A percentile compares a stretch with the other conserved stretches of the same genome.
Conservation (phyloP, 2,888 invertebrate genomes). For the Drosophila peninsularis region DNA sequence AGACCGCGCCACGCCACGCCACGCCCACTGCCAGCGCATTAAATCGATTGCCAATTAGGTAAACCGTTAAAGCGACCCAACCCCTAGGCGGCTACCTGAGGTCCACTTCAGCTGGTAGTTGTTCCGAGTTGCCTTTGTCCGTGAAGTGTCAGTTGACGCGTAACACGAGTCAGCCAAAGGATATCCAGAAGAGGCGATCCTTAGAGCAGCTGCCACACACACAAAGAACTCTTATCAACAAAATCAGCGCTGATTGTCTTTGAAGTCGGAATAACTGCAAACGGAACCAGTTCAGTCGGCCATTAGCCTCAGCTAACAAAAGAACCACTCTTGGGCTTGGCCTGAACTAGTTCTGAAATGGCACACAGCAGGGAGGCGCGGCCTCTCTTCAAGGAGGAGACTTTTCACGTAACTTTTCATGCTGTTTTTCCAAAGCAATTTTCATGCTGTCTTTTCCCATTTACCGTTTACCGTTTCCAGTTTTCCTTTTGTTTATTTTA, state of each 20-base stretch:
- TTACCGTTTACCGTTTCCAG: slow-evolving; percentile 15
- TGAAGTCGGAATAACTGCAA: neutral
- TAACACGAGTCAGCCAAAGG: slow-evolving; percentile 71
- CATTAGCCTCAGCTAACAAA: neutral
- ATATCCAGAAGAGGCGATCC: slow-evolving; percentile 31
- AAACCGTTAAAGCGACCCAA: slow-evolving; percentile 43
- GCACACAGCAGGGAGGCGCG: slow-evolving; percentile 43
- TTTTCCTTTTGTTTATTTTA: neutral
- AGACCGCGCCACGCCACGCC: neutral
- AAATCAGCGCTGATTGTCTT: slow-evolving; percentile 46
- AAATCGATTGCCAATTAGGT: slow-evolving; percentile 71
- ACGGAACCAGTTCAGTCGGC: slow-evolving; percentile 4
- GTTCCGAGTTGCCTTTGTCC: neutral
- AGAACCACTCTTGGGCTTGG: slow-evolving; percentile 10
- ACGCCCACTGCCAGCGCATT: slow-evolving; percentile 29
- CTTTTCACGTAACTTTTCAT: slow-evolving; percentile 4
- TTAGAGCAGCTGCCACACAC: slow-evolving; percentile 36
- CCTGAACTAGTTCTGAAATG: slow-evolving; percentile 8
- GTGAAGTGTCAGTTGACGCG: slow-evolving; percentile 63
- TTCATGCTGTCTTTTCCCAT: slow-evolving; percentile 53
- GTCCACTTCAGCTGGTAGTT: slow-evolving; percentile 17
- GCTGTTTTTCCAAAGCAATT: neutral
- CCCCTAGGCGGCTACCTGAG: slow-evolving; percentile 56
- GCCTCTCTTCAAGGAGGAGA: slow-evolving; percentile 36
- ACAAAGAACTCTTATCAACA: slow-evolving; percentile 35